These are phyloP conservation scores for Sialis fuliginosa DNA, from an alignment of 2,888 invertebrate species.

Conservation along the genomic window DNA sequence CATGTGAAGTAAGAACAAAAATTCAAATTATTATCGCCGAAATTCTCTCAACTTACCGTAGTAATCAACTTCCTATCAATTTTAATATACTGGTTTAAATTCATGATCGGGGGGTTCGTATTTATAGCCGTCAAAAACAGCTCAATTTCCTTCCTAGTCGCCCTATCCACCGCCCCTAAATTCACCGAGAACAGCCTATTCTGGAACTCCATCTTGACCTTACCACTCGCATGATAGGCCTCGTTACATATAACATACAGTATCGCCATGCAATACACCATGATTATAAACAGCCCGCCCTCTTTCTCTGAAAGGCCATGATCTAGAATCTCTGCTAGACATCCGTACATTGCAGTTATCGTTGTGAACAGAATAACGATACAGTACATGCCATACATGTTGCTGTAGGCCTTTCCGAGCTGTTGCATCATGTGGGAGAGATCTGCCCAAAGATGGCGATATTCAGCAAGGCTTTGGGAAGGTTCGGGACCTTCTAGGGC, in stretches of 20 bases:
- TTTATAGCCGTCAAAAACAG: conserved; percentile 58
- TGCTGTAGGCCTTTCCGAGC: conserved; percentile 49
- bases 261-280: conserved; percentile 51
- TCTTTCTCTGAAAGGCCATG: conserved; percentile 55
- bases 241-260: conserved; percentile 58
- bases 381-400: conserved; percentile 61
- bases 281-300: conserved; percentile 49
- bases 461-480: conserved; percentile 44
- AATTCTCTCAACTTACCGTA: conserved; percentile 32
- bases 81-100: conserved; percentile 54
- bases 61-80: conserved; percentile 51
- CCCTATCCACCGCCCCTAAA: conserved; percentile 41
- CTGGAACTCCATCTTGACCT: conserved; percentile 34
- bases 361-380: conserved; percentile 56
- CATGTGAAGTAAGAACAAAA: too few relatives aligned
- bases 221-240: conserved; percentile 46
- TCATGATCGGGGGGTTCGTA: conserved; percentile 61
- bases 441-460: conserved; percentile 52
- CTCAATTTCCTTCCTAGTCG: conserved; percentile 49
- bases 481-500: conserved; percentile 45
- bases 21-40: too few relatives aligned
- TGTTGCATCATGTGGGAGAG: conserved; percentile 65
- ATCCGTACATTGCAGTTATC: conserved; percentile 52
- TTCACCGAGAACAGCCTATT: conserved; percentile 48
- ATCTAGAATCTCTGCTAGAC: conserved; percentile 51